Percentiles rank a stretch among this genome's conserved stretches.
These are phyloP conservation scores for Xenopus laevis DNA, from an alignment of 2,113 vertebrate species.

Conservation along the genomic window DNA sequence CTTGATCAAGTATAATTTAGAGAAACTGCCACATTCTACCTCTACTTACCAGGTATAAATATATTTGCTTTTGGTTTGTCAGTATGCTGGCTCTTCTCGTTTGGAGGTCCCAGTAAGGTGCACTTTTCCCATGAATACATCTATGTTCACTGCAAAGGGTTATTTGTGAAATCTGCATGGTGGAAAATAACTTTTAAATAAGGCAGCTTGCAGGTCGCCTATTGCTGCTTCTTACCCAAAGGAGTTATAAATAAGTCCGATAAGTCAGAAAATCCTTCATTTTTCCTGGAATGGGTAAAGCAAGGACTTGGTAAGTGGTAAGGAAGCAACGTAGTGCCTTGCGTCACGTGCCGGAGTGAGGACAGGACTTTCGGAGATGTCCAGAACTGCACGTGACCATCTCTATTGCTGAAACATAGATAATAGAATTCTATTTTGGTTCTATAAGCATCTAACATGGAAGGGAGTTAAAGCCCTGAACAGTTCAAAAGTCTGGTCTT, in stretches of 20 bases:
- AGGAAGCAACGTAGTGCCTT: slow-evolving; percentile 80
- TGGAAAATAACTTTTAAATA: not conserved
- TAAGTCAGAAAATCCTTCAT: slow-evolving; percentile 94
- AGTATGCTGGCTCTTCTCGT: too few species aligned
- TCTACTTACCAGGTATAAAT: too few species aligned
- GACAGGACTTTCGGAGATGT: slow-evolving; percentile 73
- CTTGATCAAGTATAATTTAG: too few species aligned
- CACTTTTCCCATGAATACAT: too few species aligned
- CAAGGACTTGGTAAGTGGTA: slow-evolving; percentile 88
- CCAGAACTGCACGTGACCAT: slow-evolving; percentile 94
- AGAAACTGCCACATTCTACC: too few species aligned
- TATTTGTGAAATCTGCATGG: too few species aligned
- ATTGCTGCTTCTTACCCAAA: not conserved
- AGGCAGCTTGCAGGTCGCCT: not conserved
- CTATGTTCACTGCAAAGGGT: too few species aligned
- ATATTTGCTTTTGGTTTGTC: too few species aligned
- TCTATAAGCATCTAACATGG: not conserved
- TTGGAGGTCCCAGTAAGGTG: too few species aligned
- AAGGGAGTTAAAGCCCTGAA: not conserved
- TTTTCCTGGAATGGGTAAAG: slow-evolving; percentile 86
- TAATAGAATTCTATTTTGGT: not conserved
- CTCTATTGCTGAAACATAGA: slow-evolving; percentile 74
- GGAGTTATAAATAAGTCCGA: slow-evolving; percentile 58
- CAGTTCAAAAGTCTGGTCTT: not conserved
- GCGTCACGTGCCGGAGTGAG: slow-evolving; percentile 84